A percentile compares a stretch with the other conserved stretches of the same genome.
phyloP scores from a whole-genome alignment of 2,113 vertebrate genomes.

The Pedionomus torquatus region DNA sequence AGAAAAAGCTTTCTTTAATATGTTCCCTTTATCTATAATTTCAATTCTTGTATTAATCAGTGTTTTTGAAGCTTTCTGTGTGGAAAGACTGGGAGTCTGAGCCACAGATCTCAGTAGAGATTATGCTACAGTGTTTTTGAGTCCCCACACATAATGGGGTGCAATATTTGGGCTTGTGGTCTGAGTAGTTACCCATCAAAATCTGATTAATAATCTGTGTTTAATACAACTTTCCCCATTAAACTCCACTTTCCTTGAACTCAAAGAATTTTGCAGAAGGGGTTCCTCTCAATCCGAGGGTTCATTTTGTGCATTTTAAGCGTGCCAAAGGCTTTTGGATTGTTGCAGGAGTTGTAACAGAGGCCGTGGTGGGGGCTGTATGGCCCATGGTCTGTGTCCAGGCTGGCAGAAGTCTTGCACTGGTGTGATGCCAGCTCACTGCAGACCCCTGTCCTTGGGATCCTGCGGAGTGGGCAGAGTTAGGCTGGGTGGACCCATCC shows the following conservation, averaged over 20 bases:
- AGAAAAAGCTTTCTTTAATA: not conserved
- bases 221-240: not conserved
- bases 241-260: not conserved
- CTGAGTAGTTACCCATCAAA: not conserved
- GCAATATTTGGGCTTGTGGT: not conserved
- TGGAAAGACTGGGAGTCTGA: not conserved
- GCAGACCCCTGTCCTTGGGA: rapidly evolving
- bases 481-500: not conserved
- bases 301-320: not conserved
- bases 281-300: not conserved
- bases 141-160: not conserved
- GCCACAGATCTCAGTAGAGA: not conserved
- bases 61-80: not conserved
- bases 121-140: not conserved
- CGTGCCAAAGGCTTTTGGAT: not conserved
- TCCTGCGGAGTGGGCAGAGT: not conserved
- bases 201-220: not conserved
- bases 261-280: not conserved
- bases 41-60: not conserved
- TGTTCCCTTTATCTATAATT: not conserved
- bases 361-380: not conserved
- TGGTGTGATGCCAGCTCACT: not conserved
- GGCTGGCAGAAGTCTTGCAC: not conserved
- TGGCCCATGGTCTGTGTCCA: rapidly evolving
- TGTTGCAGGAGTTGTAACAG: not conserved